Conservation (phyloP, 2,797 vertebrate species). For the Anguilla obscura region DNA sequence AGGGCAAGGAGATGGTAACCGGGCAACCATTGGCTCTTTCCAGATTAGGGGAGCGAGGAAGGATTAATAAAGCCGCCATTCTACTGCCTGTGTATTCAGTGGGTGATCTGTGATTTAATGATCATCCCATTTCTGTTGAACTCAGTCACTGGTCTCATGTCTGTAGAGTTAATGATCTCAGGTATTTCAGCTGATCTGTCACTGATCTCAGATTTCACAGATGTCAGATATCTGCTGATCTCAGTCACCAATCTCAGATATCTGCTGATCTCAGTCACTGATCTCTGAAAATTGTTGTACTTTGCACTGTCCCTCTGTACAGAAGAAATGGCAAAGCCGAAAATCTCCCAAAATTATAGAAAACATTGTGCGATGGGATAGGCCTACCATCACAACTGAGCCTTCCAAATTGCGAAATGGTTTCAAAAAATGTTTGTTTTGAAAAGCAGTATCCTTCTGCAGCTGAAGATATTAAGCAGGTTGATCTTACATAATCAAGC, state of each 20-base stretch:
- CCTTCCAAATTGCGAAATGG: neutral
- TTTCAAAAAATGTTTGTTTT: neutral
- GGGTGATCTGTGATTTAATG: neutral
- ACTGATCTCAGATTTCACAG: neutral
- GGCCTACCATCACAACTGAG: neutral
- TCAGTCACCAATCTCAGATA: neutral
- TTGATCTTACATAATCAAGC: neutral
- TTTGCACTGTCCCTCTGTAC: neutral
- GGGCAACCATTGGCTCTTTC: neutral
- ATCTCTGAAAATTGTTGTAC: neutral
- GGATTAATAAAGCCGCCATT: neutral
- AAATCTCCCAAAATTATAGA: neutral
- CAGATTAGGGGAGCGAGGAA: neutral
- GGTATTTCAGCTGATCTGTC: neutral
- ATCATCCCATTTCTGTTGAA: neutral
- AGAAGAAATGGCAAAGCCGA: neutral
- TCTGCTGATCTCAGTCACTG: neutral
- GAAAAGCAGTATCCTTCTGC: neutral
- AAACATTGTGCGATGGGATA: neutral
- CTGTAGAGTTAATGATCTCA: neutral
- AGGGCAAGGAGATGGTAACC: neutral
- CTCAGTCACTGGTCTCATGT: neutral
- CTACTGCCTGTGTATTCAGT: neutral
- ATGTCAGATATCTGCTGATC: neutral
- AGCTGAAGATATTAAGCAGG: neutral